These are phyloP conservation scores for Micromussa lordhowensis DNA, from an alignment of 92 coral and sea anemone species.

Conservation along the genomic window DNA sequence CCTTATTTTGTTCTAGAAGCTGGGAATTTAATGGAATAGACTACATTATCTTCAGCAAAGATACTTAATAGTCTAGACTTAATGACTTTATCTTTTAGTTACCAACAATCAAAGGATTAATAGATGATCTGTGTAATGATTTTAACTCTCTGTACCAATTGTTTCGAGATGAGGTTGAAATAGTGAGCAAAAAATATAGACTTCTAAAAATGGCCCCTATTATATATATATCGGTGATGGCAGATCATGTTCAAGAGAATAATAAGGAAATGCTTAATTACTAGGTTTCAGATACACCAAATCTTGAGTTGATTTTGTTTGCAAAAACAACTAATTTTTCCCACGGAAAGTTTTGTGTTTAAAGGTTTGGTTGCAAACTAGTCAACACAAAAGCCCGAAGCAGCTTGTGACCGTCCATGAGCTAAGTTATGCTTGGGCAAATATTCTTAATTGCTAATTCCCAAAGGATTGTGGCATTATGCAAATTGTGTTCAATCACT, in stretches of 20 bases:
- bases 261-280: conserved; percentile 14
- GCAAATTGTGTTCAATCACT: conserved; percentile 28
- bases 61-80: neutral
- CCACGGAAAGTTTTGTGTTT: neutral
- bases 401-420: neutral
- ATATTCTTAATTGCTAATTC: neutral
- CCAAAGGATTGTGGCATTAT: conserved; percentile 7
- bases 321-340: conserved; percentile 2
- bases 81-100: neutral
- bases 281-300: neutral
- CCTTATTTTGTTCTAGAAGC: neutral
- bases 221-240: conserved; percentile 6
- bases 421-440: neutral
- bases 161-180: neutral
- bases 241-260: neutral
- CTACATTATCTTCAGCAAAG: neutral
- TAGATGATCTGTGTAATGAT: neutral
- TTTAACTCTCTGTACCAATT: neutral
- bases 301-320: neutral
- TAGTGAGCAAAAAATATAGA: neutral
- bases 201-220: neutral
- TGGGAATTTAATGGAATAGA: neutral
- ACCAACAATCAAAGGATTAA: neutral
- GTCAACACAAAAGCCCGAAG: neutral
- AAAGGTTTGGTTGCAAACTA: neutral